These are phyloP conservation scores for Apostichopus californicus DNA, from an alignment of 35 echinoderm and acorn worm species.

Conservation along the genomic window DNA sequence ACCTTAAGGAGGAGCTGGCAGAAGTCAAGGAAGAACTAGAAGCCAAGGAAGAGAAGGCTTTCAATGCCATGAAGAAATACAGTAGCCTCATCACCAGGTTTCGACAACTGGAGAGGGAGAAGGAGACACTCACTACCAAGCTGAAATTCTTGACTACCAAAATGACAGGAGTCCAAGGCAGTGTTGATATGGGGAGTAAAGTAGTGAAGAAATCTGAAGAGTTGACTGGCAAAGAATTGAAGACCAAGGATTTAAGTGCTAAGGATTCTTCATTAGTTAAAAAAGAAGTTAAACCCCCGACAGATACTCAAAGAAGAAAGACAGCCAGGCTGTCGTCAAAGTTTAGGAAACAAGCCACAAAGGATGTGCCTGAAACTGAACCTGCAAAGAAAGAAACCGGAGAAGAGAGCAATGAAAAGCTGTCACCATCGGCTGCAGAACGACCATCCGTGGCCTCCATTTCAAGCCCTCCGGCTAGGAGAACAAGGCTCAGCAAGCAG, in stretches of 20 bases:
- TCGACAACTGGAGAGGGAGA: background rate
- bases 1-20: background rate
- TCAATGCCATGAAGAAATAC: background rate
- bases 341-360: background rate
- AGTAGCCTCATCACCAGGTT: background rate
- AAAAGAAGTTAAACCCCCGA: background rate
- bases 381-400: background rate
- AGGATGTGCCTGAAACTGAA: background rate
- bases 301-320: background rate
- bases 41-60: background rate
- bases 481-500: background rate
- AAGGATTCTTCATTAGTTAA: background rate
- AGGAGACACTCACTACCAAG: background rate
- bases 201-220: background rate
- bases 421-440: background rate
- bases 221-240: background rate
- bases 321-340: slow-evolving; percentile 4
- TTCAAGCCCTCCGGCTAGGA: background rate
- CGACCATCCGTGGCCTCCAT: background rate
- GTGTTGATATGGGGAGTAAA: background rate
- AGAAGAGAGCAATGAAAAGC: background rate
- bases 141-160: background rate
- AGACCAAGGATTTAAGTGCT: background rate
- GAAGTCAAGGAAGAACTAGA: slow-evolving; percentile 32
- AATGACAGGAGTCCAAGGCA: too few species aligned